Evolutionary conservation across 2,888 invertebrate genomes (phyloP).

Genomic region (Cyclophora punctaria): DNA sequence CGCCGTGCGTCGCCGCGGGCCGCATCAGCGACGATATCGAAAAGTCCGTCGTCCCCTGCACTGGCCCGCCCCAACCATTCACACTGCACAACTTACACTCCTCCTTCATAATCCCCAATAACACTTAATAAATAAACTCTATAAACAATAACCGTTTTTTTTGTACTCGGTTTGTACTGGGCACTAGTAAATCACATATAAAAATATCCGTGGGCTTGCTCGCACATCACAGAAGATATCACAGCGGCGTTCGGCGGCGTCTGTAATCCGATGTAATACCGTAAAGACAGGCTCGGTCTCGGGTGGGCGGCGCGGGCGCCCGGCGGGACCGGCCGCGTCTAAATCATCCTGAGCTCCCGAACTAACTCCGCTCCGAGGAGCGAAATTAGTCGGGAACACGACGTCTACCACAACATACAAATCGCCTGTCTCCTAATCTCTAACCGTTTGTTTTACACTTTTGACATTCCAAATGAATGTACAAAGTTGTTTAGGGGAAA

Average conservation of each 20-base stretch:
- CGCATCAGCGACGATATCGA: constrained; percentile 69
- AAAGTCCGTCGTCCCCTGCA: constrained; percentile 57
- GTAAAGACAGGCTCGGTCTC: constrained; percentile 18
- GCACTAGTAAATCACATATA: constrained; percentile 74
- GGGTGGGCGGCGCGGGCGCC: constrained; percentile 12
- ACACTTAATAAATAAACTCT: constrained; percentile 40
- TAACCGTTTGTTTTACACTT: constrained; percentile 24
- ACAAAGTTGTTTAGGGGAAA: constrained; percentile 16
- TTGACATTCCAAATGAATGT: constrained; percentile 26
- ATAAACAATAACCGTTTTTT: constrained; percentile 59
- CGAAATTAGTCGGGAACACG: constrained; percentile 28
- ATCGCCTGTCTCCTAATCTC: constrained; percentile 31
- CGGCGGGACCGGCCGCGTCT: constrained; percentile 16
- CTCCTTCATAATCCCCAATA: constrained; percentile 59
- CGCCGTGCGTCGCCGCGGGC: constrained; percentile 54
- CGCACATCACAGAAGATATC: constrained; percentile 72
- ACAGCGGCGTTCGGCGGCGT: constrained; percentile 63
- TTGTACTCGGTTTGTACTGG: constrained; percentile 76
- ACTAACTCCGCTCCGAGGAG: constrained; percentile 25
- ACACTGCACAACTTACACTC: constrained; percentile 70
- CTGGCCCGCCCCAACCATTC: constrained; percentile 58
- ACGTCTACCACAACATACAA: constrained; percentile 37
- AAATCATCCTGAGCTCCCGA: constrained; percentile 15
- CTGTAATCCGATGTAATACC: constrained; percentile 35
- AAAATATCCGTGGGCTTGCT: constrained; percentile 68